A percentile compares a stretch with the other conserved stretches of the same genome.
Conservation (phyloP, 2,888 invertebrate genomes). For the Keiferia lycopersicella region DNA sequence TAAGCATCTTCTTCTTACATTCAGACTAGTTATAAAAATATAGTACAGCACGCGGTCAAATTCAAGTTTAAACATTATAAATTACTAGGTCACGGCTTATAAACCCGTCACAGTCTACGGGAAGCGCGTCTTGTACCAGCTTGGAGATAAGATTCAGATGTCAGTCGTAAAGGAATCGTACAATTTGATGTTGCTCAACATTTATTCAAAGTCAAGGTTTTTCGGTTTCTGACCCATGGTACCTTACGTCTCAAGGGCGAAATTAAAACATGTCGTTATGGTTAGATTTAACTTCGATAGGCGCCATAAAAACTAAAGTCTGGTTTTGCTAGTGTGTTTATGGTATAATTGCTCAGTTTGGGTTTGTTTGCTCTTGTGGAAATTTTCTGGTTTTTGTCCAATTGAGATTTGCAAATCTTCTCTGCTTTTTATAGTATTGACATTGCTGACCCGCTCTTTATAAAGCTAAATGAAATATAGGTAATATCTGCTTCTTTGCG, state of each 20-base stretch:
- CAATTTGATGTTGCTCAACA: not conserved
- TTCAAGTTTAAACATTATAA: not conserved
- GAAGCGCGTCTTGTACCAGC: conserved; percentile 11
- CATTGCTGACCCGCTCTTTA: not conserved
- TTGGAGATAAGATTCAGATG: conserved; percentile 6
- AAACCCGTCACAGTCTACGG: conserved; percentile 14
- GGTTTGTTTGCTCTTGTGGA: conserved; percentile 6
- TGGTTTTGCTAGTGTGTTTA: not conserved
- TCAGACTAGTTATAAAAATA: too few relatives aligned
- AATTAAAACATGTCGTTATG: conserved; percentile 4
- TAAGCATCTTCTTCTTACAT: too few relatives aligned
- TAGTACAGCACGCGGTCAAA: too few relatives aligned
- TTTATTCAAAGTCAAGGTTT: conserved; percentile 13
- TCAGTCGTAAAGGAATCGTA: conserved; percentile 5
- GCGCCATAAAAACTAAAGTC: not conserved
- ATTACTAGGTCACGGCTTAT: conserved; percentile 16
- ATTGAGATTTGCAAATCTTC: not conserved
- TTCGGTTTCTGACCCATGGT: not conserved
- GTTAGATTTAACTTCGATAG: not conserved
- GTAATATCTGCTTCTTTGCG: not conserved
- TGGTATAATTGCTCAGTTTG: not conserved
- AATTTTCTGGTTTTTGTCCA: not conserved
- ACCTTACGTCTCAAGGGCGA: not conserved
- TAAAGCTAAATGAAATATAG: not conserved
- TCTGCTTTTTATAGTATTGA: not conserved